Percentiles rank a stretch among this genome's conserved stretches.
Evolutionary conservation across 2,797 vertebrate species (phyloP).

Genomic region (Danionella dracula): DNA sequence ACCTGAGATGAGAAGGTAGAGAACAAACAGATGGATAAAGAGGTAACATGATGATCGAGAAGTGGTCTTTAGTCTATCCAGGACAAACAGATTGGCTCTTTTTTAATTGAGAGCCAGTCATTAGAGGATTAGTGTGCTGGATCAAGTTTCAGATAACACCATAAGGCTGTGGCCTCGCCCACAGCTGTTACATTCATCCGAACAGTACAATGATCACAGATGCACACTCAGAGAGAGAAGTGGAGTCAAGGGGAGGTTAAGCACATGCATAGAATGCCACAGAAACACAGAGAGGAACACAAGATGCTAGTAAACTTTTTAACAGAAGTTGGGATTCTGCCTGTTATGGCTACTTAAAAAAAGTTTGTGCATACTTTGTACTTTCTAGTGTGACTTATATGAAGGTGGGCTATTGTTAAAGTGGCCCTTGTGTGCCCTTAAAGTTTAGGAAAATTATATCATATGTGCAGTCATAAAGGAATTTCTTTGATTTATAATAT

Average conservation of each 20-base stretch:
- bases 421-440: too few relatives aligned
- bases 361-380: too few relatives aligned
- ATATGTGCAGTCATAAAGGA: too few relatives aligned
- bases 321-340: background rate
- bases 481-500: too few relatives aligned
- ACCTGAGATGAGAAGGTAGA: conserved; percentile 1
- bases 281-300: background rate
- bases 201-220: conserved; percentile 2
- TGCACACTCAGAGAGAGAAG: background rate
- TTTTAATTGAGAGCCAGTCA: conserved; percentile 37
- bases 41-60: background rate
- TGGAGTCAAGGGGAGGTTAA: conserved; percentile 17
- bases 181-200: conserved; percentile 42
- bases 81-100: conserved; percentile 29
- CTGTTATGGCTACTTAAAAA: conserved; percentile 14
- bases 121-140: conserved; percentile 36
- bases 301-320: background rate
- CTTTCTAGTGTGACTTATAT: background rate
- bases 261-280: conserved; percentile 8
- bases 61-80: background rate
- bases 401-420: background rate
- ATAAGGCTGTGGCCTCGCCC: conserved; percentile 23
- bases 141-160: conserved; percentile 29
- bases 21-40: conserved; percentile 24
- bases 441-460: too few relatives aligned